These are phyloP conservation scores for Oriolus oriolus DNA, from an alignment of 2,113 vertebrate genomes.

Conservation along the genomic window DNA sequence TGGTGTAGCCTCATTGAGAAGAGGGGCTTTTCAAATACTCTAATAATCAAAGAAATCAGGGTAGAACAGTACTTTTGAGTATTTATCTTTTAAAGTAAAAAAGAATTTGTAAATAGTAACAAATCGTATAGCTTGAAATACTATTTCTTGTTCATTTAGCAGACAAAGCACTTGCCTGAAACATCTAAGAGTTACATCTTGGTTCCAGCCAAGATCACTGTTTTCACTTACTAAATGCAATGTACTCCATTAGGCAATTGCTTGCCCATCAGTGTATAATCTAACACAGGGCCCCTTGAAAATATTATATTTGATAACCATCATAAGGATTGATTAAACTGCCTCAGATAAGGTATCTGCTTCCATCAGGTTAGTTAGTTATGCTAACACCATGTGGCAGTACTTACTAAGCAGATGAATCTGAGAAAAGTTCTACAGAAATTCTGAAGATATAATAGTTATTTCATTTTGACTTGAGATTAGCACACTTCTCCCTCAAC, in stretches of 20 bases:
- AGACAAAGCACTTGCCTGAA: background rate
- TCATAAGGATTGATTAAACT: slow-evolving; percentile 26
- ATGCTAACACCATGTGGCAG: background rate
- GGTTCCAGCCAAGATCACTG: background rate
- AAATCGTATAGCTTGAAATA: background rate
- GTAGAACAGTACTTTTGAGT: background rate
- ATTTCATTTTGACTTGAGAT: background rate
- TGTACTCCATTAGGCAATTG: background rate
- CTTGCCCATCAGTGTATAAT: background rate
- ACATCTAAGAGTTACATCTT: background rate
- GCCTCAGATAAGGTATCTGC: background rate
- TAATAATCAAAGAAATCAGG: background rate
- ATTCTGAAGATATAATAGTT: background rate
- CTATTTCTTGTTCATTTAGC: background rate
- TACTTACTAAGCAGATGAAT: background rate
- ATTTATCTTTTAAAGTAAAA: background rate
- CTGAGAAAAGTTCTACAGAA: background rate
- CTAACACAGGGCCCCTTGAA: background rate
- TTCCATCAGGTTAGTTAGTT: background rate
- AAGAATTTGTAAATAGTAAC: background rate
- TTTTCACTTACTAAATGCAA: background rate
- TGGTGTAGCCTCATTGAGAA: background rate
- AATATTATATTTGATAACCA: slow-evolving; percentile 42
- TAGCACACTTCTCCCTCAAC: background rate
- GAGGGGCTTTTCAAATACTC: background rate